Evolutionary conservation across 2,113 vertebrate species (phyloP).

Genomic region (Gnathonemus longibarbis): DNA sequence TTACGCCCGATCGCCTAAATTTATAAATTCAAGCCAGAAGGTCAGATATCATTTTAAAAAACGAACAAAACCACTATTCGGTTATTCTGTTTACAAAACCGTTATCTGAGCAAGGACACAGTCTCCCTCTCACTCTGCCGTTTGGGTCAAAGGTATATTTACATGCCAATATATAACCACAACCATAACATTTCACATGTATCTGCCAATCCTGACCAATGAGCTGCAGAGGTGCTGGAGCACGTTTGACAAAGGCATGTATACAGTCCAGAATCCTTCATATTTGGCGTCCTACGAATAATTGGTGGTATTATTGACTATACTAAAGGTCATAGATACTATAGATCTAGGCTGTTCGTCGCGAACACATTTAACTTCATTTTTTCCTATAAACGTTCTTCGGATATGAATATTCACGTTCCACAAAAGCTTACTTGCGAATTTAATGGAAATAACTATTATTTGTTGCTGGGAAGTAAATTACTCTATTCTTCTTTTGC

Average conservation of each 20-base stretch:
- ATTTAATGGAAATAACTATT: not conserved
- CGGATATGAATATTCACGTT: not conserved
- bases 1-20: not conserved
- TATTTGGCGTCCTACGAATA: not conserved
- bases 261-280: not conserved
- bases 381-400: not conserved
- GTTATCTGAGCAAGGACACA: not conserved
- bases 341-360: not conserved
- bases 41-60: not conserved
- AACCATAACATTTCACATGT: not conserved
- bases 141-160: not conserved
- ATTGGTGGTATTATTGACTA: not conserved
- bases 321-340: not conserved
- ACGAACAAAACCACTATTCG: not conserved
- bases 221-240: not conserved
- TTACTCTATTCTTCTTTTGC: not conserved
- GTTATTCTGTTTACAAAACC: not conserved
- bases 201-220: not conserved
- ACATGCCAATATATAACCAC: not conserved
- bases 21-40: not conserved
- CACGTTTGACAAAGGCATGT: not conserved
- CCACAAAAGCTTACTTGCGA: not conserved
- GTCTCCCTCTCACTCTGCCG: not conserved
- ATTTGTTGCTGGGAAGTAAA: not conserved
- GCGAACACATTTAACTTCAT: not conserved